phyloP scores from a whole-genome alignment of 92 coral and sea anemone genomes.

The Epizoanthus stellaris region DNA sequence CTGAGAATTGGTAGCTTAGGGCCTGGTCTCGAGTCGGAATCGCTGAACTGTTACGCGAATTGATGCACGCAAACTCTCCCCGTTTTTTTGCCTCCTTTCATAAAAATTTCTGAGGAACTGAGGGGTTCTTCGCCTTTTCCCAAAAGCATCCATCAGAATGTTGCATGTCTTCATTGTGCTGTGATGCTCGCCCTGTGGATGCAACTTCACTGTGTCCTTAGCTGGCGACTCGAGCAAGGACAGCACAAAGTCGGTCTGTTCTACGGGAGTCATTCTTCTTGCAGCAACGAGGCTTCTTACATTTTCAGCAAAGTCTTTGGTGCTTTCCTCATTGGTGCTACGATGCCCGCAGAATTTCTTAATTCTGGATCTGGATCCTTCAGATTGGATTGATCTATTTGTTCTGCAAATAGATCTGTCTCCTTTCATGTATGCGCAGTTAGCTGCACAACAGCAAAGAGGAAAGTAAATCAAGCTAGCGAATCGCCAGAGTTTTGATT shows the following conservation, averaged over 20 bases:
- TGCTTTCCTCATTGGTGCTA: not conserved
- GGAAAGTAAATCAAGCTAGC: no score
- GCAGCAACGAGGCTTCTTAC: constrained; percentile 26
- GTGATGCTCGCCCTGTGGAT: constrained; percentile 3
- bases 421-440: no score
- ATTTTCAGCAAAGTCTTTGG: constrained; percentile 42
- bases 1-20: constrained; percentile 62
- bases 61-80: constrained; percentile 26
- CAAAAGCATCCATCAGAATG: constrained; percentile 43
- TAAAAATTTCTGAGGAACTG: constrained; percentile 48
- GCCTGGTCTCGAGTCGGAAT: constrained; percentile 21
- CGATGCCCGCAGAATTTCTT: not conserved
- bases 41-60: not conserved
- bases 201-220: constrained; percentile 41
- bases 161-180: constrained; percentile 24
- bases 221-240: constrained; percentile 43
- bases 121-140: constrained; percentile 23
- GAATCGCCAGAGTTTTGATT: no score
- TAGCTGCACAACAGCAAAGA: no score
- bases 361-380: no score
- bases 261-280: constrained; percentile 5
- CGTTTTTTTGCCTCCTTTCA: constrained; percentile 35
- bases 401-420: no score
- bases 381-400: no score
- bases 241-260: constrained; percentile 30